Base-by-base conservation (phyloP, 2,113 vertebrate species). In the Cavia aperea region DNA sequence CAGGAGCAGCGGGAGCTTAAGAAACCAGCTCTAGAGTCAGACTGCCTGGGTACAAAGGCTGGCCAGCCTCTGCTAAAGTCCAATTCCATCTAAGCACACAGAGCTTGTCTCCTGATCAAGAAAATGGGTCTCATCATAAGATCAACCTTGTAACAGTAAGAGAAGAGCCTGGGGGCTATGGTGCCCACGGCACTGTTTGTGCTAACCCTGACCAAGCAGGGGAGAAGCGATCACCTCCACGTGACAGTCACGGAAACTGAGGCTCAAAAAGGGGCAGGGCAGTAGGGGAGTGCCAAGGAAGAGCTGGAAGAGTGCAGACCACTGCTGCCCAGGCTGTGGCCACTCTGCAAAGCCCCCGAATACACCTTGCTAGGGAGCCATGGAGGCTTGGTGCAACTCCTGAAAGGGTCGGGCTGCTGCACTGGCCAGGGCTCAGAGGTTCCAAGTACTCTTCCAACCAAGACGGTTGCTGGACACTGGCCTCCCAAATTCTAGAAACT, bases 1-100 rank as follows among this genome's bases (percentile, higher is more conserved):
- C 7, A 15, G 39, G 19, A 19, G 0, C 1, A 24, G 13, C n/a
- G 0, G 0, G 19, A 21, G 14, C 18, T 29, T 9, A 26, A 31
- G 29, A 54, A 39, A 51, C 10, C 58, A 13, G 68, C 26, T 23
- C 12, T 13, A 86, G 90, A 70, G 78, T 56, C 23, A 5, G 18
- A 51, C 7, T 21, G 51, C 29, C 60, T 29, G 5, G 39, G 85
- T 23, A 56, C 65, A 78, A 90, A 86, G 36, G 62, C 63, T 51
- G 43, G 16, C 39, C 39, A 39, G 39, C 39, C 39, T 39, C 39
- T 39, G 39, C 39, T 39, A 39, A 39, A 39, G 39, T 62, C 26
- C 3, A 2, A 46, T 26, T 75, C 62, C 81, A 19, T 68, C 75
- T 46, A 43, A 81, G 14, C 60, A 26, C 0, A 2, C 58, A 68